Base-by-base conservation (phyloP, 2,888 invertebrate species). In the Pammene aurita region DNA sequence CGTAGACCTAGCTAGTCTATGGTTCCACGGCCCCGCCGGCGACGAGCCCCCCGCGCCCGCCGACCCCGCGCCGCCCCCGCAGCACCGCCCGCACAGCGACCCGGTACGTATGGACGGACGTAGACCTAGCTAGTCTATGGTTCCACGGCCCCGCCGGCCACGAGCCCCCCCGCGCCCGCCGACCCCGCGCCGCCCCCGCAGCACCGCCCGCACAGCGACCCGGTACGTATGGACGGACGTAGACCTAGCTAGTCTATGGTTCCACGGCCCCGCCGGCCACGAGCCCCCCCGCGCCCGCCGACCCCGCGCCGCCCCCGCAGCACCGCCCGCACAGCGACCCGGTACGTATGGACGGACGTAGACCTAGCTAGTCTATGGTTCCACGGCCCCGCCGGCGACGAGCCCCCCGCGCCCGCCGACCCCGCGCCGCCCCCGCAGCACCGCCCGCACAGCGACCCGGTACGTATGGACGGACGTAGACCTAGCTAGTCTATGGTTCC, bases 361-460 rank as follows among this genome's bases (percentile, higher is more conserved):
- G n/a, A n/a, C n/a, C n/a, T n/a, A n/a, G n/a, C n/a, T n/a, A n/a
- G n/a, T n/a, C n/a, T n/a, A n/a, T 99, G 99, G 99, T 98, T 98
- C 89, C 97, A 98, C 87, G 96, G 96, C 0, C 93, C 94, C 1
- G 86, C 92, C 71, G 86, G 84, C 38, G 76, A 81, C 9, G 85
- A 71, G 46, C 70, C 71, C 35, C 66, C 72, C 38, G 61, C 52
- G 57, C 71, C 72, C 64, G 76, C 74, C 57, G 71, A 70, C 69
- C 64, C 70, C 48, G 82, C 75, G 73, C 80, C 71, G 35, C 71
- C 72, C 66, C 41, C 55, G 67, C 71, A 72, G 62, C 74, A 18
- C 52, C 55, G 69, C 7, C 84, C 84, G 44, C 80, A 84, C 72
- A 55, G 72, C 2, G 83, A 85, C 6, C 83, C 83, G 48, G 88